Evolutionary conservation across 2,888 invertebrate species (phyloP), one percentile per base, ranked within the genome.

Genomic region (Andrena haemorrhoa): DNA sequence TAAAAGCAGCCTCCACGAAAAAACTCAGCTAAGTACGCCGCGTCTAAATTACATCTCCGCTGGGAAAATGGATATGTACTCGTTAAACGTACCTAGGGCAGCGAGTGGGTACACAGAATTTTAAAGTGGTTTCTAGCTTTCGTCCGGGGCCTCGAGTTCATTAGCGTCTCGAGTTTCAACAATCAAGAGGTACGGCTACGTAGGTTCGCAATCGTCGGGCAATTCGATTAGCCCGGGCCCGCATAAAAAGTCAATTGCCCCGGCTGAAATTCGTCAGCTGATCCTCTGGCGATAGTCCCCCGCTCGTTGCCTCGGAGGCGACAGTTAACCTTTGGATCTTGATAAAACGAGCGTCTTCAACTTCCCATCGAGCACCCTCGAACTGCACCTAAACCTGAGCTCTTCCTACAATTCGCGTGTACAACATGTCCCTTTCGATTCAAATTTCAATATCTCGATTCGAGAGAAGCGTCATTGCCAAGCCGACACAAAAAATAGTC

Each of bases 191-290:
- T 29, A 8, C 16, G 31, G 16, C 65, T 51, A 16, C 35, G 47
- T 23, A 29, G 56, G 5, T 58, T 64, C 49, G n/a, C 12, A 41
- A 76, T 66, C 35, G 53, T 41, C 56, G 49, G 61, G 26, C 20
- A 61, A 63, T 74, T 73, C 78, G 81, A 81, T 81, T 60, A 81
- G 35, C 51, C 41, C 2, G 10, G 60, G 23, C 53, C 53, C 31
- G 58, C 6, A 63, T 74, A 66, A 78, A 74, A 70, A 65, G 61
- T 56, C 33, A 56, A 66, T 78, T 74, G 65, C 41, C 31, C 51
- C 16, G 7, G 8, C 20, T 49, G 35, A 65, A 78, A 70, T 72
- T 70, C 60, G 63, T 74, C 78, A 68, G 70, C 29, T 29, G 81
- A 65, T 78, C 51, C 60, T 8, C 35, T 7, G 56, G 65, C 20